These are phyloP conservation scores for Oxystoma pomonae DNA, from an alignment of 2,888 invertebrate genomes.

Conservation along the genomic window DNA sequence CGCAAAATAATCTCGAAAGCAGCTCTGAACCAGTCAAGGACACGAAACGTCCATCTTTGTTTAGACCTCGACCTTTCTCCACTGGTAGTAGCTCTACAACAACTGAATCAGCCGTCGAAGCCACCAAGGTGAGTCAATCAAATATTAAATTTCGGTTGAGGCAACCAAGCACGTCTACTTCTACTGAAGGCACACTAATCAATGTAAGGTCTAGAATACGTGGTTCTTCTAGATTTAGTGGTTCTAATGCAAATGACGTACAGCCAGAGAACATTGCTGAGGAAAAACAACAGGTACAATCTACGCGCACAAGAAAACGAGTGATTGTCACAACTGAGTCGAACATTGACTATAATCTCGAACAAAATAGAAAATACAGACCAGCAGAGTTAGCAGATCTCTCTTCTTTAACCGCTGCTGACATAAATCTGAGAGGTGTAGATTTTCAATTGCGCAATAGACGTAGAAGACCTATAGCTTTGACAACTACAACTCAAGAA, in stretches of 20 bases:
- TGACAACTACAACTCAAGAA: conserved; percentile 20
- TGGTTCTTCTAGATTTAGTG: conserved; percentile 32
- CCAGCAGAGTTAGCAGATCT: conserved; percentile 50
- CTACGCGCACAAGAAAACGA: conserved; percentile 24
- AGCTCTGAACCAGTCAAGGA: background rate
- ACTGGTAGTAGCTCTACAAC: conserved; percentile 4
- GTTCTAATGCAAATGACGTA: conserved; percentile 27
- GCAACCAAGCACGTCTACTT: conserved; percentile 17
- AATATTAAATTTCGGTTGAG: conserved; percentile 33
- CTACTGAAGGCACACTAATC: conserved; percentile 16
- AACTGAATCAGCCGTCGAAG: conserved; percentile 33
- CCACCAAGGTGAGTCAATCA: conserved; percentile 51
- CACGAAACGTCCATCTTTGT: conserved; percentile 31
- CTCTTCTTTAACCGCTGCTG: conserved; percentile 53
- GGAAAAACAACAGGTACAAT: conserved; percentile 21
- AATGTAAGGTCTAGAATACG: conserved; percentile 16
- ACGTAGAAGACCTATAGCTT: conserved; percentile 25
- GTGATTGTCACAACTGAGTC: conserved; percentile 29
- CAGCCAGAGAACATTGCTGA: conserved; percentile 17
- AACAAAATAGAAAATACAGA: conserved; percentile 38
- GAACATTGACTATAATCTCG: conserved; percentile 34
- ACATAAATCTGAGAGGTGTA: conserved; percentile 37
- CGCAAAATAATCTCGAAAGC: background rate
- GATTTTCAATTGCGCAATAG: conserved; percentile 22
- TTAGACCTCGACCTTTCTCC: conserved; percentile 41